Base-by-base conservation (phyloP, 1,140 invertebrate genomes). In the Philotrypesis tridentata region DNA sequence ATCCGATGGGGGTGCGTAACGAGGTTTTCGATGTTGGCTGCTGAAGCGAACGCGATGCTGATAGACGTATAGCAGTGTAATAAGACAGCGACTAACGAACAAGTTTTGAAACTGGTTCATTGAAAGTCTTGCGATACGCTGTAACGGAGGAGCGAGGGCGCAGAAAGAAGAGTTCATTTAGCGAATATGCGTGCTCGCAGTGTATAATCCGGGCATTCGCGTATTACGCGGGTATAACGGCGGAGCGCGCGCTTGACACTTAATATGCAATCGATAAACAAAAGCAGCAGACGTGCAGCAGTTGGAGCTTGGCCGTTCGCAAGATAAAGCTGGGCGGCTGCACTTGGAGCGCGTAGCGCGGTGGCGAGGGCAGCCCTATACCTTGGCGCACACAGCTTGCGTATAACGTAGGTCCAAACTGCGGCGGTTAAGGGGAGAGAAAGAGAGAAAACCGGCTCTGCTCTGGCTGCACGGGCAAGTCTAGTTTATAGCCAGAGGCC, bases 401-500 rank as follows among this genome's bases (percentile, higher is more conserved):
- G 27, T 68, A 31, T 68, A 29, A 23, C 11, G 63, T 27, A 29
- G 43, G 86, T 85, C 84, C 82, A 81, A 87, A 86, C 84, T 85
- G 75, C 12, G 33, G 31, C 23, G 14, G 68, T 68, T 68, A 68
- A 33, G 86, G 86, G 87, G 48, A n/a, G 48, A 55, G 48, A 55
- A 17, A 85, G 86, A 86, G 87, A 85, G 86, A 85, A 85, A 86
- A 27, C 61, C 12, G 25, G n/a, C 63, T 12, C 63, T 65, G n/a
- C 63, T 12, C 63, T 65, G 67, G 27, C 27, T n/a, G 67, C 27
- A n/a, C 14, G 14, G 86, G 85, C 86, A 84, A 89, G 86, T 88
- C 85, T 89, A 87, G 87, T 89, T 89, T 89, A 89, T 87, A 86
- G 88, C 86, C 87, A 79, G 84, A 86, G 87, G 87, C 86, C 85